Conservation (phyloP, 2,113 vertebrate species). For the Psettodes erumei region DNA sequence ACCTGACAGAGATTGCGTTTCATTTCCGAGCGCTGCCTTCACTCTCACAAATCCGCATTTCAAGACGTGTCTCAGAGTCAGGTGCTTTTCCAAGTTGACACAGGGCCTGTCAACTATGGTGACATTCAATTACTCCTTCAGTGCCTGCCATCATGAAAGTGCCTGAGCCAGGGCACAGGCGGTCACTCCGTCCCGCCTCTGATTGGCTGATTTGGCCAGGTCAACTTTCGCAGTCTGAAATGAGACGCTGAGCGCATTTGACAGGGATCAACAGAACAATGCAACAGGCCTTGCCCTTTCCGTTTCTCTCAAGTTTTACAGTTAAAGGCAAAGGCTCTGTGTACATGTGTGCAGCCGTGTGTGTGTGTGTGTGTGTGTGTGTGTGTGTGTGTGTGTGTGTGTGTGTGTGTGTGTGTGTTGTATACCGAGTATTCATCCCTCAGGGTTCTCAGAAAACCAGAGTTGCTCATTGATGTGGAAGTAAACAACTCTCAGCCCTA, state of each 20-base stretch:
- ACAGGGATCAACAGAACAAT: conserved; percentile 40
- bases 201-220: conserved; percentile 63
- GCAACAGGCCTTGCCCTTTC: conserved; percentile 31
- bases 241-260: conserved; percentile 55
- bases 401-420: not conserved
- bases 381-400: not conserved
- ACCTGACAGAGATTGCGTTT: conserved; percentile 37
- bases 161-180: conserved; percentile 32
- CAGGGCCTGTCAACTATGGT: conserved; percentile 63
- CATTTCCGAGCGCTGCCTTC: conserved; percentile 29
- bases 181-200: conserved; percentile 52
- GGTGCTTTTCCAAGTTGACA: conserved; percentile 65
- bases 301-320: conserved; percentile 22
- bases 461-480: not conserved
- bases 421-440: not conserved
- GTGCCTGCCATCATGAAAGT: conserved; percentile 55
- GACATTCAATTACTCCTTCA: conserved; percentile 76
- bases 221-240: conserved; percentile 53
- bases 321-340: conserved; percentile 10
- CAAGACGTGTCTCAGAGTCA: conserved; percentile 47
- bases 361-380: conserved; percentile 4
- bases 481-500: not conserved
- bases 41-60: conserved; percentile 57
- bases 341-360: not conserved
- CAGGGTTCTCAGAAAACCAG: conserved; percentile 1